Percentiles rank a stretch among this genome's conserved stretches.
These are phyloP conservation scores for Flabesymbios commensalis DNA, from an alignment of 2,888 invertebrate genomes.

Conservation along the genomic window DNA sequence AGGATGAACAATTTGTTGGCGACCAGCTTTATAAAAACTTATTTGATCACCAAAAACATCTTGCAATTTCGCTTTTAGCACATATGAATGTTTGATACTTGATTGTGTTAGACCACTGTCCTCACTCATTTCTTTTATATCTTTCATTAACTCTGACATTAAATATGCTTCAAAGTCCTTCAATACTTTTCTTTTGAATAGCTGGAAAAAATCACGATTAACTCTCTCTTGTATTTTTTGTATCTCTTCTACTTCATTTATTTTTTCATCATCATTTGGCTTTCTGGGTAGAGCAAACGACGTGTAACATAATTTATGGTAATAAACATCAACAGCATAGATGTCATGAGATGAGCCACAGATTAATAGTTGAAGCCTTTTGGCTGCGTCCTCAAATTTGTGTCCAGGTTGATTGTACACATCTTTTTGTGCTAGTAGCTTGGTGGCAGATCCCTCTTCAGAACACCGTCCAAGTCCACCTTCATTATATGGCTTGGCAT, in stretches of 20 bases:
- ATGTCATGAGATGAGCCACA: no score
- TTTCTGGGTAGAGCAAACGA: no score
- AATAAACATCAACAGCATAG: no score
- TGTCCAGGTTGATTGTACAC: no score
- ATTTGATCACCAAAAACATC: not conserved
- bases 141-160: not conserved
- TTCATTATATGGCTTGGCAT: not conserved
- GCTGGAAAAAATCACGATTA: not conserved
- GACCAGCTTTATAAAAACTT: not conserved
- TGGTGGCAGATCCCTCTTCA: not conserved
- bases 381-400: no score
- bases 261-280: no score
- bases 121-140: not conserved
- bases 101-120: not conserved
- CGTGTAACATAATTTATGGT: no score
- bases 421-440: no score
- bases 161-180: not conserved
- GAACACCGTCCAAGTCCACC: not conserved
- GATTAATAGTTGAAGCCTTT: no score
- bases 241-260: no score
- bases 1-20: not conserved
- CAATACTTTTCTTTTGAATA: not conserved
- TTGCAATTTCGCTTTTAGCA: not conserved
- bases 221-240: not conserved
- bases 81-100: not conserved